Evolutionary conservation across 2,888 invertebrate genomes (phyloP), one percentile per base, ranked within the genome.

Genomic region (Epistrophella euchroma): DNA sequence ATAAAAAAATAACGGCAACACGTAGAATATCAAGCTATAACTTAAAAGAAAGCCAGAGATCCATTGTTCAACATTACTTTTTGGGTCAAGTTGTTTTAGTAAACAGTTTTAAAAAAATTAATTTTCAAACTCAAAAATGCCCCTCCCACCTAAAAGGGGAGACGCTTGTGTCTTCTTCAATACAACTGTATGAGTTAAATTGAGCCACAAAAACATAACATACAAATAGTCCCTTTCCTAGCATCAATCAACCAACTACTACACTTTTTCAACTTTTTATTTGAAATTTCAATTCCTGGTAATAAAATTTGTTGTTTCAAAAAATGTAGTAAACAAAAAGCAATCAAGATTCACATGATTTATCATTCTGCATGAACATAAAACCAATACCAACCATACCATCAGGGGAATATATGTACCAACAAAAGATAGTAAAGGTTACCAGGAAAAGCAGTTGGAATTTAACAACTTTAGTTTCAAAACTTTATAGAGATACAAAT

Each of bases 311-410:
- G 2, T 13, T 28, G 4, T 2, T 5, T 40, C 4, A 9, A 45
- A 45, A 45, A 32, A 32, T 32, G 0, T 4, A 32, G 9, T 32
- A 17, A 45, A 17, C 17, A 17, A 1, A 45, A 45, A 17, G 17
- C 17, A 45, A 45, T n/a, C 45, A 43, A 43, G 6, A 43, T 45
- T 45, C 45, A 45, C 45, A 45, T 45, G 17, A 45, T 45, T 45
- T 45, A 45, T 45, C 2, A 17, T 45, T 17, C 45, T 17, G 7
- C 17, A 7, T 6, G 17, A 45, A 45, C 17, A 45, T 6, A 17
- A 17, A n/a, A 43, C 15, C 40, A 4, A 45, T 17, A 9, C 9
- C 45, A 43, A 43, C 45, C 45, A 17, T 2, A 43, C 45, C 45
- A 17, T 2, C 17, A 45, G 9, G 45, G 45, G 45, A 45, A 17